Conservation (phyloP, 2,113 vertebrate species). For the Apistogramma diplotaenia region DNA sequence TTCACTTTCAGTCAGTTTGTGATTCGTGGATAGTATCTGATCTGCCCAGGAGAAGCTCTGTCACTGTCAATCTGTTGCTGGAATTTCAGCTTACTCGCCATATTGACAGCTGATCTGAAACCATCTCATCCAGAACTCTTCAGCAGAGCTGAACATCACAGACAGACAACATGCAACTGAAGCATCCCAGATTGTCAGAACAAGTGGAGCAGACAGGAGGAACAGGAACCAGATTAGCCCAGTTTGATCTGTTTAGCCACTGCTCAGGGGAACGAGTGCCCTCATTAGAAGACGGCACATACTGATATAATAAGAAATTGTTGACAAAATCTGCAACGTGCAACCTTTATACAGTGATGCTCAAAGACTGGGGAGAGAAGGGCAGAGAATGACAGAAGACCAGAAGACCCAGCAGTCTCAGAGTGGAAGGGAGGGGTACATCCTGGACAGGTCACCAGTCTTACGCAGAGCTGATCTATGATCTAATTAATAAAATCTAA, state of each 20-base stretch:
- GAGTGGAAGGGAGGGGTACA: not conserved
- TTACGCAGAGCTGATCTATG: not conserved
- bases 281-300: conserved; percentile 22
- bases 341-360: not conserved
- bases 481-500: not conserved
- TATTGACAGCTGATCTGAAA: conserved; percentile 57
- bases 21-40: conserved; percentile 6
- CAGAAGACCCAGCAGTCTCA: not conserved
- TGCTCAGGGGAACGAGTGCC: conserved; percentile 25
- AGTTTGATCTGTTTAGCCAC: conserved; percentile 39
- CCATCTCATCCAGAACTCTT: conserved; percentile 28
- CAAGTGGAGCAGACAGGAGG: conserved; percentile 26
- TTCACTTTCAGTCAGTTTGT: not conserved
- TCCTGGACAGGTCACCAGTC: not conserved
- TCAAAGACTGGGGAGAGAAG: not conserved
- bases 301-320: not conserved
- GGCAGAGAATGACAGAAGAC: not conserved
- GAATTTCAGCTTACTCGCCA: conserved; percentile 13
- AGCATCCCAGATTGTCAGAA: conserved; percentile 18
- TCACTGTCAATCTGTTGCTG: conserved; percentile 38
- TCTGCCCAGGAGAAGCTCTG: conserved; percentile 10
- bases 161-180: conserved; percentile 13
- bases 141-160: conserved; percentile 24
- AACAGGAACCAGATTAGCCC: conserved; percentile 41
- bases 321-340: not conserved